phyloP scores from a whole-genome alignment of 2,113 vertebrate species.

The Oriolus oriolus region DNA sequence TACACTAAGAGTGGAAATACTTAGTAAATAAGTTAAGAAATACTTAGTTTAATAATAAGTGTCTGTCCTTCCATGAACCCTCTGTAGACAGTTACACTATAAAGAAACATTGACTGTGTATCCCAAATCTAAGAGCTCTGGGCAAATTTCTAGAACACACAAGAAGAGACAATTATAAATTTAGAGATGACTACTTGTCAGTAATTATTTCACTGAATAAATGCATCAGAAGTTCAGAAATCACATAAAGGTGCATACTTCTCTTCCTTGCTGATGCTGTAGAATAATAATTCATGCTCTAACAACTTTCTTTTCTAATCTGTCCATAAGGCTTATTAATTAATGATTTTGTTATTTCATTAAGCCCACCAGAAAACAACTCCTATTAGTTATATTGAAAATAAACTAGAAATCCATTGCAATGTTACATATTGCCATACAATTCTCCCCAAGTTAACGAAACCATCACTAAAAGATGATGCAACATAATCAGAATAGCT shows the following conservation, averaged over 20 bases:
- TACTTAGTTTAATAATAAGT: neutral
- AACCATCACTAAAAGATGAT: neutral
- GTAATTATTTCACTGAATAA: neutral
- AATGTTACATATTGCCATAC: too few relatives aligned
- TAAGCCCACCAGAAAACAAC: neutral
- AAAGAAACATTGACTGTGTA: neutral
- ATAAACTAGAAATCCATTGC: neutral
- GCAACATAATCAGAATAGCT: neutral
- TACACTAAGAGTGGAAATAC: neutral
- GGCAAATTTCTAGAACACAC: accelerated
- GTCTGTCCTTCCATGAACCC: neutral
- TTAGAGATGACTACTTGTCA: neutral
- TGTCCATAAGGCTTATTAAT: neutral
- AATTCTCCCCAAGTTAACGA: neutral
- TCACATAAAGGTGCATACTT: neutral
- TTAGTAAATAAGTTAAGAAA: neutral
- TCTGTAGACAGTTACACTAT: neutral
- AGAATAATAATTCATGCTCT: neutral
- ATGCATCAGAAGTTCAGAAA: neutral
- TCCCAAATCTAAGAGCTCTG: neutral
- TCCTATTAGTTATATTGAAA: neutral
- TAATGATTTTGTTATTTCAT: neutral
- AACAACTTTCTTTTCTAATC: neutral
- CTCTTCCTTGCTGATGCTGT: neutral
- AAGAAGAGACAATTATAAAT: neutral